phyloP scores from a whole-genome alignment of 2,113 vertebrate genomes.

The Hydropotes inermis region DNA sequence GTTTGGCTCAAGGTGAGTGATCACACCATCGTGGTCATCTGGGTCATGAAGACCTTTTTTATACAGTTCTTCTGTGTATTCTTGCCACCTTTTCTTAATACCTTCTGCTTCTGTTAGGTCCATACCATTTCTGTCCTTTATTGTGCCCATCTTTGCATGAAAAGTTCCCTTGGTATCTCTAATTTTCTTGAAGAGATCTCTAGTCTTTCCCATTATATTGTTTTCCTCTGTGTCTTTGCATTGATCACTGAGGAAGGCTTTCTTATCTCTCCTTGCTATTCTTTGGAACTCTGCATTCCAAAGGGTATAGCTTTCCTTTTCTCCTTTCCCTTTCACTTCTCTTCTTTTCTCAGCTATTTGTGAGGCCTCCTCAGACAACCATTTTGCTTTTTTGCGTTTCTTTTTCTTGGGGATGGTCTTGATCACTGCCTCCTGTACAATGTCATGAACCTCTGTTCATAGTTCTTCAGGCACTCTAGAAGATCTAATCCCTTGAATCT shows the following conservation, averaged over 20 bases:
- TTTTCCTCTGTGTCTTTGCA: neutral
- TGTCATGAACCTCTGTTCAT: neutral
- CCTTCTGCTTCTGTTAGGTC: neutral
- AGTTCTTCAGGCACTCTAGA: neutral
- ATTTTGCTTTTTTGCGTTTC: neutral
- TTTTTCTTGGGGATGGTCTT: neutral
- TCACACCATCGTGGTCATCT: neutral
- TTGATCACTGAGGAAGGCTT: neutral
- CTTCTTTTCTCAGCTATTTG: too few species aligned
- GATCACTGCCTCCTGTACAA: neutral
- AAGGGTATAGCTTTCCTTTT: too few species aligned
- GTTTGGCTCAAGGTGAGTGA: neutral
- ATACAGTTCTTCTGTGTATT: neutral
- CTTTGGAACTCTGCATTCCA: too few species aligned
- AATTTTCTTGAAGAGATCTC: neutral
- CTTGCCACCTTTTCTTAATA: neutral
- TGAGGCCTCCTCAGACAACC: neutral
- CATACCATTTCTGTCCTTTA: neutral
- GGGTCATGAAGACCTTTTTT: neutral
- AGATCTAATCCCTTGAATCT: neutral
- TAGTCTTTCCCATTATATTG: neutral
- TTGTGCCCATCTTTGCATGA: neutral
- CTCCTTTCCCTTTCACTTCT: too few species aligned
- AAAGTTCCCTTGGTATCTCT: neutral
- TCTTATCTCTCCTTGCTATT: neutral